A percentile compares a stretch with the other conserved stretches of the same genome.
Conservation (phyloP, 1,140 invertebrate genomes). For the Bombyx mandarina region DNA sequence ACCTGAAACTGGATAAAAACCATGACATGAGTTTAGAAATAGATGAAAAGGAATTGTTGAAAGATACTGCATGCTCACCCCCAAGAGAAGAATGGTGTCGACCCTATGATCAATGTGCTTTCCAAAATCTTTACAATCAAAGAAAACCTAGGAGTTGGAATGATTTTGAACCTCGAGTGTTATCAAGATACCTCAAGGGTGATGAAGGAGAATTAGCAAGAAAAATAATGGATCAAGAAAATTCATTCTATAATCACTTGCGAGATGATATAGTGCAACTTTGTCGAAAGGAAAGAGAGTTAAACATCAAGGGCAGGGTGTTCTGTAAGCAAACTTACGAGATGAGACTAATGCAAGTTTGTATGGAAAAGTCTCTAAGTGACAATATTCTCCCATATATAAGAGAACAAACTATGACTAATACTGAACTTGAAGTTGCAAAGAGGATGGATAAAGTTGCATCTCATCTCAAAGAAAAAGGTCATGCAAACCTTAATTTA, state of each 20-base stretch:
- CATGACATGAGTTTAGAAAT: background rate
- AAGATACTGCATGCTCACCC: background rate
- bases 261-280: background rate
- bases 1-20: too few relatives aligned
- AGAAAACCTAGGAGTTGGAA: background rate
- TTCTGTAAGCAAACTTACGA: background rate
- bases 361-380: background rate
- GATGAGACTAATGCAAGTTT: background rate
- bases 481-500: background rate
- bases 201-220: background rate
- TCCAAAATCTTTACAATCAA: background rate
- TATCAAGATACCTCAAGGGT: background rate
- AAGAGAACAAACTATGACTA: background rate
- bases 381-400: background rate
- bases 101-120: background rate
- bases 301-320: background rate
- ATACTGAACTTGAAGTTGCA: background rate
- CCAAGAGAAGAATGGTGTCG: background rate
- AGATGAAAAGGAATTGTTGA: background rate
- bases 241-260: too few relatives aligned
- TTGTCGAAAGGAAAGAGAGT: background rate
- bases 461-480: background rate
- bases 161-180: background rate
- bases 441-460: slow-evolving; percentile 1
- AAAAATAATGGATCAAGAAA: background rate